A percentile compares a stretch with the other conserved stretches of the same genome.
phyloP scores from a whole-genome alignment of 2,113 vertebrate species.

The Sphyrna mokarran region DNA sequence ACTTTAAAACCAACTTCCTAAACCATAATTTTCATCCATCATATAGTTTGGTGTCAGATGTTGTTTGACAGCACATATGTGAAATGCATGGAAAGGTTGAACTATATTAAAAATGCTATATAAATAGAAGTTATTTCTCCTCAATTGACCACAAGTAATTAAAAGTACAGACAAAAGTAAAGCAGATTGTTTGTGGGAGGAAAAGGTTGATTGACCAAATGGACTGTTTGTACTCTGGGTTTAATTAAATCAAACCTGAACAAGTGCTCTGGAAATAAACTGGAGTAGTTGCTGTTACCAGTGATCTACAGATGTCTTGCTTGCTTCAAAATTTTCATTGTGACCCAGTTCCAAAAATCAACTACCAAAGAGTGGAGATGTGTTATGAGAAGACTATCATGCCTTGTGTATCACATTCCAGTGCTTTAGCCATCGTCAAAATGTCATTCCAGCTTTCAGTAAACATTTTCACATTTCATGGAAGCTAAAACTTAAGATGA shows the following conservation, averaged over 20 bases:
- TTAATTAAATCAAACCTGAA: not conserved
- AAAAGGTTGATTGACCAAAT: not conserved
- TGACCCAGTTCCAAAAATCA: not conserved
- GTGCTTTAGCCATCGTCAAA: not conserved
- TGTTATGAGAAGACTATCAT: too few relatives aligned
- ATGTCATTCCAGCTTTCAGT: not conserved
- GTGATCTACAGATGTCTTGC: not conserved
- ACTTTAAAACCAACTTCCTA: too few relatives aligned
- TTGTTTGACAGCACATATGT: too few relatives aligned
- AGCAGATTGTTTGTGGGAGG: not conserved
- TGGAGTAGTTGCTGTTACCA: not conserved
- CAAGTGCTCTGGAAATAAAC: not conserved
- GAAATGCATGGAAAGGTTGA: too few relatives aligned
- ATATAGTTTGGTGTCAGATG: too few relatives aligned
- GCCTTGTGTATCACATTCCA: not conserved
- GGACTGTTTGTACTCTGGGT: not conserved
- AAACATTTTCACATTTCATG: not conserved
- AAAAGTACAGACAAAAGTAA: too few relatives aligned
- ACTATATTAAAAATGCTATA: too few relatives aligned
- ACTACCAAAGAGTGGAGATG: not conserved
- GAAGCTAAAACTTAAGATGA: not conserved
- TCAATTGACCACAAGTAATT: too few relatives aligned
- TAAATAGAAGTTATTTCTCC: too few relatives aligned
- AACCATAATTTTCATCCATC: too few relatives aligned
- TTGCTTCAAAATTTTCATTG: not conserved